phyloP scores from a whole-genome alignment of 2,888 invertebrate species.

The Ormyrus labotus region DNA sequence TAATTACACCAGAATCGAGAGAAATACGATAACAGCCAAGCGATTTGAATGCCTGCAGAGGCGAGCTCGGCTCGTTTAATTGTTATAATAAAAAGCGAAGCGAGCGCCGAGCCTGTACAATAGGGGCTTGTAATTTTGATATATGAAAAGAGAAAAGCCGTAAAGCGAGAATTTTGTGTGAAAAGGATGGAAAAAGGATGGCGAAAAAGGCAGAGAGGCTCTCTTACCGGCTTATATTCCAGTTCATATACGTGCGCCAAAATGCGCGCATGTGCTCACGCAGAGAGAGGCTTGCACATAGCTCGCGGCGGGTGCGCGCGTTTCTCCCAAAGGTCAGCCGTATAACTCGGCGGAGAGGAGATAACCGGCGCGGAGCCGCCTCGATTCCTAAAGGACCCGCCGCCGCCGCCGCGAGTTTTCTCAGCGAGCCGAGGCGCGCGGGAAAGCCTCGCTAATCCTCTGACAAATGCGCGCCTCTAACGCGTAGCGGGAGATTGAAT shows the following conservation, averaged over 20 bases:
- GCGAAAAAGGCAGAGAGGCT: no score
- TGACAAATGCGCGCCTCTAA: slow-evolving; percentile 50
- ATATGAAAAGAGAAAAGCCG: no score
- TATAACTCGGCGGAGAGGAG: slow-evolving; percentile 27
- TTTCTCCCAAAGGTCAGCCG: slow-evolving; percentile 49
- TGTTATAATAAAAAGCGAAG: neutral
- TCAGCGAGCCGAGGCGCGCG: slow-evolving; percentile 3
- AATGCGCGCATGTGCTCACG: neutral
- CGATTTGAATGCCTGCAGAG: slow-evolving; percentile 5
- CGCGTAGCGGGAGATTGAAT: slow-evolving; percentile 52
- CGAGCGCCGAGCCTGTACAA: neutral
- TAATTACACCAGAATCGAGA: no score
- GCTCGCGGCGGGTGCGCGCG: neutral
- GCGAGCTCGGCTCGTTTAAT: no score
- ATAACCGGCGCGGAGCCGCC: slow-evolving; percentile 28
- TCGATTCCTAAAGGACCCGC: slow-evolving; percentile 40
- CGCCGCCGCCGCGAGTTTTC: slow-evolving; percentile 11
- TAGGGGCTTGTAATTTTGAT: no score
- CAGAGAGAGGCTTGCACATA: neutral
- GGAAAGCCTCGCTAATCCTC: slow-evolving; percentile 49
- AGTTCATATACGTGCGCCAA: slow-evolving; percentile 23
- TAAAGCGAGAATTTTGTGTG: no score
- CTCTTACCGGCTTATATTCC: slow-evolving; percentile 15
- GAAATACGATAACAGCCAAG: neutral
- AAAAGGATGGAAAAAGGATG: no score